A percentile compares a stretch with the other conserved stretches of the same genome.
These are phyloP conservation scores for Steinernema carpocapsae DNA, from an alignment of 2,888 invertebrate species.

Conservation along the genomic window DNA sequence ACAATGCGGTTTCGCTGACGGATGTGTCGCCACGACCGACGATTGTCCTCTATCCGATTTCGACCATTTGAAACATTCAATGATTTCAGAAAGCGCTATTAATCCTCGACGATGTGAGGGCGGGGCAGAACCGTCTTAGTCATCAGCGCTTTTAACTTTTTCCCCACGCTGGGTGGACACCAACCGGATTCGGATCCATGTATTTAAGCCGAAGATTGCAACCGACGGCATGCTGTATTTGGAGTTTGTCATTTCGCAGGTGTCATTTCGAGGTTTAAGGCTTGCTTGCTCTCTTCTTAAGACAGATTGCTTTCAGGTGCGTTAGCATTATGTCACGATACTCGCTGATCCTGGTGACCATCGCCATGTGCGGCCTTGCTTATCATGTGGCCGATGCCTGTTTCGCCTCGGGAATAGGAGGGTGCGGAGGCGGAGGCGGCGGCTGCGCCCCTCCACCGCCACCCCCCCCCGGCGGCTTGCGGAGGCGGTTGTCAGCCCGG, in stretches of 20 bases:
- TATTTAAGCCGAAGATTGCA: conserved; percentile 33
- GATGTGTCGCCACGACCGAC: conserved; percentile 21
- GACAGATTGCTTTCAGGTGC: neutral
- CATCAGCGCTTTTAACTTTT: neutral
- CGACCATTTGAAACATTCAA: conserved; percentile 26
- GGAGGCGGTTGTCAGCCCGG: conserved; percentile 48
- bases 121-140: conserved; percentile 3
- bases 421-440: conserved; percentile 49
- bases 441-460: conserved; percentile 48
- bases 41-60: conserved; percentile 22
- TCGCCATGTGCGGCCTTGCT: neutral
- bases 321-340: neutral
- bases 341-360: neutral
- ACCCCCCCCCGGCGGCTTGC: conserved; percentile 40
- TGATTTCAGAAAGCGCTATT: conserved; percentile 34
- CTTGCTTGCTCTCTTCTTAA: neutral
- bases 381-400: conserved; percentile 44
- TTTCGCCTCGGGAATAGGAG: conserved; percentile 55
- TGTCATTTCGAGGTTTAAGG: neutral
- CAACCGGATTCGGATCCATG: conserved; percentile 14
- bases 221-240: neutral
- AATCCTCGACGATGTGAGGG: conserved; percentile 14
- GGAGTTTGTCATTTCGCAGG: neutral
- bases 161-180: neutral
- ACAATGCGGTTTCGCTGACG: conserved; percentile 14